phyloP scores from a whole-genome alignment of 2,888 invertebrate genomes.

The Pristionchus fissidentatus region DNA sequence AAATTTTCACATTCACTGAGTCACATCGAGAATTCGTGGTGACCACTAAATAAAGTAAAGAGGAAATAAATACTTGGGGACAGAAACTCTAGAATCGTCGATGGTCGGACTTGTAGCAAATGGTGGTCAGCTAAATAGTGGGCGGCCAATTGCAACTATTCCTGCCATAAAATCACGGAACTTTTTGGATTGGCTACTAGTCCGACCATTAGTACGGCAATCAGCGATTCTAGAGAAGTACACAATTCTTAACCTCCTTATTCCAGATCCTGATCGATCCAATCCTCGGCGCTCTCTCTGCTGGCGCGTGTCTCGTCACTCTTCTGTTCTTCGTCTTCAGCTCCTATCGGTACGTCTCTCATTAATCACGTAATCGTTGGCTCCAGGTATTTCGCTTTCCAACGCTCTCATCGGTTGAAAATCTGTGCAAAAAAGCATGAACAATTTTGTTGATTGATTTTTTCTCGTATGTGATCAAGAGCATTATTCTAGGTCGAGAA shows the following conservation, averaged over 20 bases:
- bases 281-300: constrained; percentile 44
- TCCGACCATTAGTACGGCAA: not conserved
- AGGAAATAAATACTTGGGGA: too few species aligned
- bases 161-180: not conserved
- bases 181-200: not conserved
- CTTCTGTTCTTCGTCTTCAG: constrained; percentile 13
- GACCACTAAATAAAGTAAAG: too few species aligned
- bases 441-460: too few species aligned
- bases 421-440: too few species aligned
- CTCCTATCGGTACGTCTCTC: constrained; percentile 26
- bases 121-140: not conserved
- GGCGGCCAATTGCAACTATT: not conserved
- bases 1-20: too few species aligned
- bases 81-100: not conserved
- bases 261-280: constrained; percentile 55
- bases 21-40: too few species aligned
- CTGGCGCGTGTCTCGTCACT: constrained; percentile 29
- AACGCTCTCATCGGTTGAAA: too few species aligned
- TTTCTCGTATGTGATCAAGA: not conserved
- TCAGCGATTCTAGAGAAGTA: too few species aligned
- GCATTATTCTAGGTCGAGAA: too few species aligned
- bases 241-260: constrained; percentile 51
- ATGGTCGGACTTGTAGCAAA: not conserved
- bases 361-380: not conserved
- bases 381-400: too few species aligned